Evolutionary conservation across 1,140 invertebrate genomes (phyloP).

Genomic region (Apis cerana): DNA sequence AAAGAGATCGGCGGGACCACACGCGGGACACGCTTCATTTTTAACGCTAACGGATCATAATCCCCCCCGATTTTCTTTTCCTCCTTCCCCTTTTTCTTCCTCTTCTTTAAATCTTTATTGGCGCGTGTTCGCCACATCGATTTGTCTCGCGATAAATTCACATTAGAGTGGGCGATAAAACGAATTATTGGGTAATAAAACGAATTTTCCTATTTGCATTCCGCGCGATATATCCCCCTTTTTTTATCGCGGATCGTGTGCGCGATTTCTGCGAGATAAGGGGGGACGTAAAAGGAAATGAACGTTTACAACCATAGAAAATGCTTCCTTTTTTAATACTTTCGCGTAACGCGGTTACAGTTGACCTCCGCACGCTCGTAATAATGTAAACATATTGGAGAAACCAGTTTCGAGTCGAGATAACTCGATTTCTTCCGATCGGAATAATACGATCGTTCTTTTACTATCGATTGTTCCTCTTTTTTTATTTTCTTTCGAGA

Average conservation of each 20-base stretch:
- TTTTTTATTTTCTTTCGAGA: neutral
- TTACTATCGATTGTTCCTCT: neutral
- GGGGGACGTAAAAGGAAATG: neutral
- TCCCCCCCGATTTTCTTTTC: no score
- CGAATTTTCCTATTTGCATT: neutral
- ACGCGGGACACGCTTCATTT: neutral
- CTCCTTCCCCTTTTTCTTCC: no score
- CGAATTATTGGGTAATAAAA: constrained; percentile 1
- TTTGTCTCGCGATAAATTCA: neutral
- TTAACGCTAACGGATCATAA: neutral
- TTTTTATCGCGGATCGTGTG: neutral
- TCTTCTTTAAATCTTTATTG: no score
- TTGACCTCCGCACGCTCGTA: no score
- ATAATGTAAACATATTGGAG: no score
- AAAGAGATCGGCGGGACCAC: neutral
- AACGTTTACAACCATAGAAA: neutral
- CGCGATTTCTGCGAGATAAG: neutral
- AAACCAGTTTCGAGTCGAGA: no score
- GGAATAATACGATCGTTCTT: neutral
- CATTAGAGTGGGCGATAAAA: neutral
- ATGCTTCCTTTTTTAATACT: neutral
- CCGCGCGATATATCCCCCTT: no score
- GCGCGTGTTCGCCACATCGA: no score
- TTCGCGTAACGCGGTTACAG: no score
- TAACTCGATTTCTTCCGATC: no score